Base-by-base conservation (phyloP, 2,113 vertebrate genomes). In the Syngnathus floridae region DNA sequence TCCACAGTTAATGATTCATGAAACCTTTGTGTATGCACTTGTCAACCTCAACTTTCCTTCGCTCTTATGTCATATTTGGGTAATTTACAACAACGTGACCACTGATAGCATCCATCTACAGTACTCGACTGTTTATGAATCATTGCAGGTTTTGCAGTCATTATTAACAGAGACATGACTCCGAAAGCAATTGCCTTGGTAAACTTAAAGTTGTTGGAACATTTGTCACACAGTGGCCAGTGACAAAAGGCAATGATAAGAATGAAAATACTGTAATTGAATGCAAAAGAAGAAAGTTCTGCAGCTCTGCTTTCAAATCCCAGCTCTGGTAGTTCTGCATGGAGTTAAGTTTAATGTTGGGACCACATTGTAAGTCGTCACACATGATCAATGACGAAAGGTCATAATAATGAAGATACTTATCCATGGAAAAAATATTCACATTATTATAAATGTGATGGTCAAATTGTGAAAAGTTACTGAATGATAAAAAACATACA, bases 1-100 rank as follows among this genome's bases (percentile, higher is more conserved):
- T 64, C 48, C 51, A 57, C 48, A 48, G 87, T 90, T 85, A 88
- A 90, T 90, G 57, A 88, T 90, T 89, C 61, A 76, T 79, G 73
- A 76, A 71, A 55, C 31, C 52, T 13, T 13, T 55, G 22, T 31
- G 41, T 37, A 58, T 67, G 63, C 71, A 71, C 63, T 31, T 40
- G 73, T 75, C 81, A 69, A 64, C 51, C 66, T 52, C 40, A 5
- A 62, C 35, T 66, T 37, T 1, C 62, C 65, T 17, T 69, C 60
- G 59, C 31, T 36, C 56, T 40, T 13, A n/a, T 14, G 57, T 59
- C 57, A 59, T 36, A 37, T 40, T 38, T 11, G n/a, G 37, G 19
- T 38, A 55, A 12, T 55, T 11, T 26, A 59, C 36, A 59, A 38
- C 37, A 59, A 59, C 36, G 40, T 40, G 57, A 40, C 36, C 16